Evolutionary conservation across 92 coral and sea anemone species (phyloP).

Genomic region (Epizoanthus ramosus): DNA sequence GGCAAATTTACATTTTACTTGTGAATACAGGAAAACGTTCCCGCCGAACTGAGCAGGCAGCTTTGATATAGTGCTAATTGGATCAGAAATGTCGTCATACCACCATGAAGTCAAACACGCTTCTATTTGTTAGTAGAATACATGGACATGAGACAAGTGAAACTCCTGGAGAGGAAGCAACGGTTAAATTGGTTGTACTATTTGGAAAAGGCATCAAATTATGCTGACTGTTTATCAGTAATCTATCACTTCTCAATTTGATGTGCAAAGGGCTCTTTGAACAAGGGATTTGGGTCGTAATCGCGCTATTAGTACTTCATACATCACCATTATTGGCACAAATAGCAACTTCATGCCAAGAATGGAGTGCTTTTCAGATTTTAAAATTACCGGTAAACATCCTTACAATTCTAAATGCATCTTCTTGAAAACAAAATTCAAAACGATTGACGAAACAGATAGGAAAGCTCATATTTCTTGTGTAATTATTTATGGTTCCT

Average conservation of each 20-base stretch:
- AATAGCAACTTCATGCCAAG: not conserved
- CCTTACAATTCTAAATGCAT: not conserved
- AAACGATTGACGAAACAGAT: constrained; percentile 4
- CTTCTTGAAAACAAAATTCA: constrained; percentile 20
- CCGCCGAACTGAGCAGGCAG: not conserved
- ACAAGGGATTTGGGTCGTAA: constrained; percentile 15
- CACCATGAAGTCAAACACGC: not conserved
- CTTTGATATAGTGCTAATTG: not conserved
- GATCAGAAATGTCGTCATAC: constrained; percentile 27
- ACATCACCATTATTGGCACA: not conserved
- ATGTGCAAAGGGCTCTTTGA: constrained; percentile 11
- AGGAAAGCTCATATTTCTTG: not conserved
- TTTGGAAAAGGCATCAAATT: constrained; percentile 3
- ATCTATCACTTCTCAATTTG: not conserved
- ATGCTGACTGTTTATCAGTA: constrained; percentile 21
- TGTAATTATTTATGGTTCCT: not conserved
- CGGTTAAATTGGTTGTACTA: not conserved
- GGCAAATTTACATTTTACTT: not conserved
- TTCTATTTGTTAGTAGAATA: not conserved
- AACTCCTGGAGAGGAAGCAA: not conserved
- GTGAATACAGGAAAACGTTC: not conserved
- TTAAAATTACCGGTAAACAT: not conserved
- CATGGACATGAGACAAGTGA: not conserved
- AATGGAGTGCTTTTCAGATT: not conserved
- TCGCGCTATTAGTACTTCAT: constrained; percentile 18